Evolutionary conservation across 2,888 invertebrate genomes (phyloP), one percentile per base, ranked within the genome.

Genomic region (Melipona beecheii): DNA sequence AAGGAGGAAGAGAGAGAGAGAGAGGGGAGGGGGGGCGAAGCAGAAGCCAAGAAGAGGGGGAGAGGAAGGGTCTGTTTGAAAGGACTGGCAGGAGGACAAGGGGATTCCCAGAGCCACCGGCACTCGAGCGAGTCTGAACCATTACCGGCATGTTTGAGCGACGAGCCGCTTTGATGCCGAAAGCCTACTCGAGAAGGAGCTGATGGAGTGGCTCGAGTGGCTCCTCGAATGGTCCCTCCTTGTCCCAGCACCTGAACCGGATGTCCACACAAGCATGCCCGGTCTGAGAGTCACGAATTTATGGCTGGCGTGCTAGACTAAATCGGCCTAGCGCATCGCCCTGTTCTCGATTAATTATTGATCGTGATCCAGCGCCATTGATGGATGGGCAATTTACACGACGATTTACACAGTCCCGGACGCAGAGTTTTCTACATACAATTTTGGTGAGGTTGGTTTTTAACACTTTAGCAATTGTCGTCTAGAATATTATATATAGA

Each of bases 121-220:
- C 78, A 86, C 91, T 91, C 83, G 85, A 90, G 87, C 87, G 86
- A 90, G 90, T 90, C 90, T 91, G 89, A 91, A 86, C 91, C 92
- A 92, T 93, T 92, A 92, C 90, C 86, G 87, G 90, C 90, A 89
- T 91, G 91, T 92, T 93, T 93, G 93, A 92, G 90, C 88, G 90
- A 90, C 89, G 89, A 89, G 86, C 85, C 87, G 90, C 93, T 93
- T 93, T 93, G 93, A 93, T 92, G 92, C 90, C 90, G 89, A 85
- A 90, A 90, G 90, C 90, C 89, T 90, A 87, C 92, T 93, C 90
- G 91, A 92, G 91, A 83, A 91, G 88, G 90, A 89, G 89, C 91
- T 92, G 92, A 92, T 93, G 91, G 90, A 93, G 92, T 92, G 83
- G 87, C 87, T 85, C 85, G 78, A 90, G 90, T 88, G 85, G 85